Conservation (phyloP, 2,113 vertebrate genomes). For the Polyodon spathula region DNA sequence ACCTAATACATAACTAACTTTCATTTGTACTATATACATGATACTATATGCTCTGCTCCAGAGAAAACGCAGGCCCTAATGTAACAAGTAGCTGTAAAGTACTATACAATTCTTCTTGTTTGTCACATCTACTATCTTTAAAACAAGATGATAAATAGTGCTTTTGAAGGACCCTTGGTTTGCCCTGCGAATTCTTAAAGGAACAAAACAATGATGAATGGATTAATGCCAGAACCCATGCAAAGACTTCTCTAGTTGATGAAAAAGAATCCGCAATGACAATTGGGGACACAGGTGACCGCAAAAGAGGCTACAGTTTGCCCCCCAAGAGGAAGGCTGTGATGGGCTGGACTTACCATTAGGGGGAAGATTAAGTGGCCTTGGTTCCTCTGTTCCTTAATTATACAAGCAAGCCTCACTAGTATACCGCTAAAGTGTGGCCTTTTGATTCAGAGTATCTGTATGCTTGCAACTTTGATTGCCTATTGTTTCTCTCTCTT, state of each 20-base stretch:
- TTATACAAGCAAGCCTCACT: conserved; percentile 81
- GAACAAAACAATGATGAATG: conserved; percentile 73
- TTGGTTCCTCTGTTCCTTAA: conserved; percentile 74
- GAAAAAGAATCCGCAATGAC: conserved; percentile 76
- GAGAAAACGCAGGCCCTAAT: no score
- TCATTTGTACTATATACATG: no score
- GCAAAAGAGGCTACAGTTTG: conserved; percentile 70
- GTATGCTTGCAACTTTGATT: conserved; percentile 70
- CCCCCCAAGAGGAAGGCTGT: conserved; percentile 59
- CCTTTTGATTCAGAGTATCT: conserved; percentile 71
- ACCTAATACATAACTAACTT: no score
- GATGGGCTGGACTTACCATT: conserved; percentile 78
- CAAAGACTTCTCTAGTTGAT: conserved; percentile 64
- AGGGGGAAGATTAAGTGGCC: conserved; percentile 85
- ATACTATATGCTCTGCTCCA: no score
- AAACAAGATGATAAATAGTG: conserved; percentile 61
- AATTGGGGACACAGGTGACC: conserved; percentile 73
- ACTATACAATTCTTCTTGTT: conserved; percentile 32
- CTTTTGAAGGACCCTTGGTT: conserved; percentile 46
- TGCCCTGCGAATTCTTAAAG: conserved; percentile 71
- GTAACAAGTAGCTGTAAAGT: no score
- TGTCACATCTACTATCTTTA: conserved; percentile 31
- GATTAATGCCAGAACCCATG: conserved; percentile 63
- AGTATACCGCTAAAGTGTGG: conserved; percentile 53
- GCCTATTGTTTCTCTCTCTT: conserved; percentile 91